A percentile compares a stretch with the other conserved stretches of the same genome.
phyloP scores from a whole-genome alignment of 2,888 invertebrate genomes.

The Eilema depressum region DNA sequence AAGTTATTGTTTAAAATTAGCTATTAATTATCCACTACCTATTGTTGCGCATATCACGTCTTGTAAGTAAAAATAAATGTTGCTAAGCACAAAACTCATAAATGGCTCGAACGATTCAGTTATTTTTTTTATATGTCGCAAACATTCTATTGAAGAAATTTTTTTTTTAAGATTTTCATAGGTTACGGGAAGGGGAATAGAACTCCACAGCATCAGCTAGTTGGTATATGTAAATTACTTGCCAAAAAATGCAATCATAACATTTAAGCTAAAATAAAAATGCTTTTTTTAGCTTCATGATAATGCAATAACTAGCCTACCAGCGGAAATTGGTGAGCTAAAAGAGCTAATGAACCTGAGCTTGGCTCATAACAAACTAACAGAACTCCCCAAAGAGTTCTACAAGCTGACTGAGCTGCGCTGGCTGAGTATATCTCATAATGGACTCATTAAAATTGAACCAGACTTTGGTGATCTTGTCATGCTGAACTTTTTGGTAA shows the following conservation, averaged over 20 bases:
- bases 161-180: no score
- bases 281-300: slow-evolving; percentile 90
- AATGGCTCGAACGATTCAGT: no score
- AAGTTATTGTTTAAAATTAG: neutral
- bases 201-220: no score
- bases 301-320: slow-evolving; percentile 91
- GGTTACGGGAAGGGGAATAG: no score
- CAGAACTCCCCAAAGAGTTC: slow-evolving; percentile 88
- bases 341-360: slow-evolving; percentile 89
- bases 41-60: neutral
- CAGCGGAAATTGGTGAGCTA: slow-evolving; percentile 91
- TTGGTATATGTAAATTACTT: neutral
- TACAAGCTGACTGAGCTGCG: slow-evolving; percentile 90
- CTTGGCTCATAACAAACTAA: slow-evolving; percentile 90
- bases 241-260: neutral
- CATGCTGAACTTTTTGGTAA: slow-evolving; percentile 88
- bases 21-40: neutral
- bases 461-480: slow-evolving; percentile 92
- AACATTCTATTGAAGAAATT: no score
- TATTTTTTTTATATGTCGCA: no score
- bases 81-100: no score
- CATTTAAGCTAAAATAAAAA: neutral
- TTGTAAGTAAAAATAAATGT: no score
- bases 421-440: slow-evolving; percentile 91
- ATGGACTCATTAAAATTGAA: slow-evolving; percentile 89